Conservation (phyloP, 2,888 invertebrate genomes). For the Saturnia japonica region DNA sequence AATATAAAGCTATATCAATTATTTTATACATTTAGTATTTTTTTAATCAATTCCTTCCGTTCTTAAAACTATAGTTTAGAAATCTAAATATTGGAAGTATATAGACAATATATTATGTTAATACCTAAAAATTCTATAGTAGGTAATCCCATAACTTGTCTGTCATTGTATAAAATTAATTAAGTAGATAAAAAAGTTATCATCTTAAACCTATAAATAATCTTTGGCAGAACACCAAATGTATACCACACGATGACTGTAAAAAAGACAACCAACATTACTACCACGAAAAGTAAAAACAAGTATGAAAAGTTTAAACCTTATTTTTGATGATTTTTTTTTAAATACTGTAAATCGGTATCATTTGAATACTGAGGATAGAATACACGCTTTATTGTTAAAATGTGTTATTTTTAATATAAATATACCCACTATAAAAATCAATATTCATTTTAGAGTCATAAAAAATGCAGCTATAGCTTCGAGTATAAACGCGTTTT, state of each 20-base stretch:
- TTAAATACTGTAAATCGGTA: neutral
- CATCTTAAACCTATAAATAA: constrained; percentile 17
- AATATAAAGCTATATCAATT: constrained; percentile 21
- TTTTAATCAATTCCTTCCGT: constrained; percentile 65
- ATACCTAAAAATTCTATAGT: constrained; percentile 15
- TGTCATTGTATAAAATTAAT: constrained; percentile 10
- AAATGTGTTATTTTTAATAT: neutral
- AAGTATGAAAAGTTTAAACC: neutral
- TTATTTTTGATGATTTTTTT: neutral
- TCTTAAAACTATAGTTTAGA: constrained; percentile 43
- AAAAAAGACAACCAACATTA: neutral
- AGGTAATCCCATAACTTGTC: neutral
- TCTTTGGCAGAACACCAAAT: constrained; percentile 26
- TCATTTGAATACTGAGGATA: constrained; percentile 5
- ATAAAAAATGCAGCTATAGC: neutral
- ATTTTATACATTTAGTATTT: constrained; percentile 30
- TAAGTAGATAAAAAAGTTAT: constrained; percentile 18
- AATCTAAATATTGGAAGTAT: neutral
- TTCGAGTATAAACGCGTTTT: neutral
- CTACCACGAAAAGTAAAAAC: neutral
- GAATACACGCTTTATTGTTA: neutral
- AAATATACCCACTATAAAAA: neutral
- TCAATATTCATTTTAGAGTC: neutral
- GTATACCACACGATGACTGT: neutral
- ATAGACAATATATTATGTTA: constrained; percentile 18